Conservation (phyloP, 2,888 invertebrate species). For the Ryuthela nishihirai region DNA sequence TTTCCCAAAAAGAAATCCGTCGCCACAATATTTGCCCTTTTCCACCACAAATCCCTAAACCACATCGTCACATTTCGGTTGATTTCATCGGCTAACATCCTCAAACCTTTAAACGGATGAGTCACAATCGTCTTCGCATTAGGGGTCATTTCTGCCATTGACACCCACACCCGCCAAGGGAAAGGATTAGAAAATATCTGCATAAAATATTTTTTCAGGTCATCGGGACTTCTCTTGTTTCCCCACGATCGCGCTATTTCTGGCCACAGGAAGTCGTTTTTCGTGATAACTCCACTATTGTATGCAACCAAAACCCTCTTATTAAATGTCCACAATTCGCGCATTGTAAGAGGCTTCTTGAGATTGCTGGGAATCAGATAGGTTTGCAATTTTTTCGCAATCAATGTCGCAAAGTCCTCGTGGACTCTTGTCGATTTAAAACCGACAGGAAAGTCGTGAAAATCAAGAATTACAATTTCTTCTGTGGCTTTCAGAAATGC, state of each 20-base stretch:
- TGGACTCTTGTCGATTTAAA: constrained; percentile 46
- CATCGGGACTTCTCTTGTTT: constrained; percentile 58
- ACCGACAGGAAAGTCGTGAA: constrained; percentile 61
- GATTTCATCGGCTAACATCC: constrained; percentile 62
- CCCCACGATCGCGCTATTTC: constrained; percentile 56
- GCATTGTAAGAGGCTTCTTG: constrained; percentile 59
- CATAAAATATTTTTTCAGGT: constrained; percentile 57
- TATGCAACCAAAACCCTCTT: constrained; percentile 61
- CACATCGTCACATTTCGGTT: constrained; percentile 68
- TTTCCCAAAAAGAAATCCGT: constrained; percentile 57
- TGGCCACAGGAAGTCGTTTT: constrained; percentile 15
- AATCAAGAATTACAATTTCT: constrained; percentile 60
- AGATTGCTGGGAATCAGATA: constrained; percentile 47
- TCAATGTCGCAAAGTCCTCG: constrained; percentile 49
- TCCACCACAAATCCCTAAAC: constrained; percentile 57
- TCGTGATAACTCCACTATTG: constrained; percentile 51
- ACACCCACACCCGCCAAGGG: constrained; percentile 54
- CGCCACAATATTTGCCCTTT: constrained; percentile 54
- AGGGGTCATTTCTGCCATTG: constrained; percentile 72
- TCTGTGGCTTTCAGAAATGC: constrained; percentile 58
- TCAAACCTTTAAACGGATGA: constrained; percentile 57
- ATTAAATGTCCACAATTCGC: constrained; percentile 58
- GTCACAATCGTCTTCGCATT: constrained; percentile 61
- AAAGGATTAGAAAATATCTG: constrained; percentile 19
- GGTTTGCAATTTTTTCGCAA: constrained; percentile 49